phyloP scores from a whole-genome alignment of 2,797 vertebrate genomes.

The Aphelocoma californica region DNA sequence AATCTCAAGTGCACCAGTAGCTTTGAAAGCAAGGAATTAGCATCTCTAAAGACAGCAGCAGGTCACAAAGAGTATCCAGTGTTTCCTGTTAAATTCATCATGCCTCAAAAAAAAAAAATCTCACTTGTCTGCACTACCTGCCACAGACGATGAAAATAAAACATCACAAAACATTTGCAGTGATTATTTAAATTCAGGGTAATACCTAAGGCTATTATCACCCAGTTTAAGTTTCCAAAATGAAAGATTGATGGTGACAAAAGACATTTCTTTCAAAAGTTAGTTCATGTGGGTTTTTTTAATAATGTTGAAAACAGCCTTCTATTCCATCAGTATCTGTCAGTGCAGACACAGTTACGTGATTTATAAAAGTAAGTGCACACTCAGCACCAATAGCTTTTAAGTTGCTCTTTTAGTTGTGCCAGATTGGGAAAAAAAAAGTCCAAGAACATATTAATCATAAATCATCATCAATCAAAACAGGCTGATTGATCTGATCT shows the following conservation, averaged over 20 bases:
- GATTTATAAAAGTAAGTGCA: not conserved
- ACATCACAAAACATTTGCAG: not conserved
- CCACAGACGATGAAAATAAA: not conserved
- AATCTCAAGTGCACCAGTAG: not conserved
- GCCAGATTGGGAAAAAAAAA: not conserved
- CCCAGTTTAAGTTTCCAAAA: not conserved
- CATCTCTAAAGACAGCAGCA: not conserved
- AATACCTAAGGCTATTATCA: not conserved
- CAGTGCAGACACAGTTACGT: not conserved
- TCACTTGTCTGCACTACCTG: not conserved
- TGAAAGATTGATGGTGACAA: not conserved
- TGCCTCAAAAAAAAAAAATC: not conserved
- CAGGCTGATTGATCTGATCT: not conserved
- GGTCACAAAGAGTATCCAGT: not conserved
- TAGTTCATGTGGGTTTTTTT: accelerated
- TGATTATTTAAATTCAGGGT: not conserved
- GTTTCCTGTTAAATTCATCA: not conserved
- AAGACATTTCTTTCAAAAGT: not conserved
- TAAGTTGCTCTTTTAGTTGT: not conserved
- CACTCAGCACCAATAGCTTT: not conserved
- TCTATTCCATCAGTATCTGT: conserved; percentile 1
- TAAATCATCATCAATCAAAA: not conserved
- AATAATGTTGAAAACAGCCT: conserved; percentile 16
- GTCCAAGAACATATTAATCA: not conserved
- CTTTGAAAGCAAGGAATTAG: not conserved